phyloP scores from a whole-genome alignment of 2,113 vertebrate genomes.

The Pseudopodoces humilis region DNA sequence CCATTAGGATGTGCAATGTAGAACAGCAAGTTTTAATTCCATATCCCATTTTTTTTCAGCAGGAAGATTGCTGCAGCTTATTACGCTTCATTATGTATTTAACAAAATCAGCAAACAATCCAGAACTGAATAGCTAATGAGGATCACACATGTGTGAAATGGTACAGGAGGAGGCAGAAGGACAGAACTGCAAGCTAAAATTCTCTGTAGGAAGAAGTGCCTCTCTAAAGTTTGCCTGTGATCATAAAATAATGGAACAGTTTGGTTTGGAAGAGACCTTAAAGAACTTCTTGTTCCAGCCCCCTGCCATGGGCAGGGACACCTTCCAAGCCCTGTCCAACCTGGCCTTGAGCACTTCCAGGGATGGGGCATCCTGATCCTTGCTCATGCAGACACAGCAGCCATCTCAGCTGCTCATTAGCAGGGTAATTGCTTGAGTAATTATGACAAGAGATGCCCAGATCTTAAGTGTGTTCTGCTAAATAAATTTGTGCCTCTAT shows the following conservation, averaged over 20 bases:
- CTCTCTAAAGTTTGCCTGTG: neutral
- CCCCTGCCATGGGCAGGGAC: neutral
- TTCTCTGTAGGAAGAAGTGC: neutral
- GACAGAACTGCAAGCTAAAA: neutral
- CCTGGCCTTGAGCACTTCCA: neutral
- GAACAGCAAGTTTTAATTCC: neutral
- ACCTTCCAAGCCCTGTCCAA: neutral
- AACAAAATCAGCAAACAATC: constrained; percentile 25
- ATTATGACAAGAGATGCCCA: neutral
- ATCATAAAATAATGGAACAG: neutral
- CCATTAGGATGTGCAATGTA: neutral
- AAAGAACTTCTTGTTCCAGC: rapidly evolving
- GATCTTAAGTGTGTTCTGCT: neutral
- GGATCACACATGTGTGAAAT: neutral
- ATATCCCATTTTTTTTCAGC: neutral
- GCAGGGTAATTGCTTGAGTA: neutral
- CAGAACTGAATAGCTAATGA: neutral
- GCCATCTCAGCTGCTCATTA: neutral
- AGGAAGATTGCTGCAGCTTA: neutral
- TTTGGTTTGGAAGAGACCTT: neutral
- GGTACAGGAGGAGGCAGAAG: neutral
- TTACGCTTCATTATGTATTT: neutral
- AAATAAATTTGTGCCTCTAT: neutral
- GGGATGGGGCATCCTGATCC: neutral
- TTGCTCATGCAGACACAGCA: neutral